Conservation (phyloP, 1,140 invertebrate genomes). For the Drosophila neocordata region DNA sequence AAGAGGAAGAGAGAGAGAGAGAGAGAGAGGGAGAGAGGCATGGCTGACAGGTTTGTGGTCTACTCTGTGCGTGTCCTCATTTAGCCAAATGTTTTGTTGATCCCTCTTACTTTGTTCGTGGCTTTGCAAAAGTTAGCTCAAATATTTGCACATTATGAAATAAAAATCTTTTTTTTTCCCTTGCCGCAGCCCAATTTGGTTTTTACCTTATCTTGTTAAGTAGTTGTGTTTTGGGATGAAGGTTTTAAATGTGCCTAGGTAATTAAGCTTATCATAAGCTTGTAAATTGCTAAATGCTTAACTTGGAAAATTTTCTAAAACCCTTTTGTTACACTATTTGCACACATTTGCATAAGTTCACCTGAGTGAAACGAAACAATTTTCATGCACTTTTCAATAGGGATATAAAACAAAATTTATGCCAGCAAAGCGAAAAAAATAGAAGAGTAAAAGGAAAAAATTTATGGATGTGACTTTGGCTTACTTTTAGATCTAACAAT, state of each 20-base stretch:
- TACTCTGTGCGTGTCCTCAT: constrained; percentile 11
- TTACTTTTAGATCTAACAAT: constrained; percentile 9
- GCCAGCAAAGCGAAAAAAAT: background rate
- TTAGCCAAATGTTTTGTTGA: constrained; percentile 15
- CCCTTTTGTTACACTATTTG: too few species aligned
- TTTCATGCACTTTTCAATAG: constrained; percentile 7
- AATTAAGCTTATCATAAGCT: constrained; percentile 9
- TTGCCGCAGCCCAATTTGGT: background rate
- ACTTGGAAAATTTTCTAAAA: background rate
- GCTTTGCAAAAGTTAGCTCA: background rate
- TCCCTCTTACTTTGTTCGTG: constrained; percentile 22
- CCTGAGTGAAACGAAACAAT: background rate
- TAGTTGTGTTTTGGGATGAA: constrained; percentile 8
- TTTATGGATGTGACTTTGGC: background rate
- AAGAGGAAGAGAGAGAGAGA: constrained; percentile 4
- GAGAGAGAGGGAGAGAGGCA: background rate
- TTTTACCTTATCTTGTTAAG: constrained; percentile 9
- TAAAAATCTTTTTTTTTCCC: background rate
- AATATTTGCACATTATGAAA: constrained; percentile 10
- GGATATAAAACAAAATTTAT: constrained; percentile 9
- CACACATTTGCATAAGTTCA: background rate
- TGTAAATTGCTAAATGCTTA: background rate
- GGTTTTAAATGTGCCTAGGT: constrained; percentile 1
- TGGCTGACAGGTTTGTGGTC: constrained; percentile 2
- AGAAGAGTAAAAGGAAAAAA: background rate